Conservation (phyloP, 92 coral and sea anemone species). For the Virgularia gustaviana region DNA sequence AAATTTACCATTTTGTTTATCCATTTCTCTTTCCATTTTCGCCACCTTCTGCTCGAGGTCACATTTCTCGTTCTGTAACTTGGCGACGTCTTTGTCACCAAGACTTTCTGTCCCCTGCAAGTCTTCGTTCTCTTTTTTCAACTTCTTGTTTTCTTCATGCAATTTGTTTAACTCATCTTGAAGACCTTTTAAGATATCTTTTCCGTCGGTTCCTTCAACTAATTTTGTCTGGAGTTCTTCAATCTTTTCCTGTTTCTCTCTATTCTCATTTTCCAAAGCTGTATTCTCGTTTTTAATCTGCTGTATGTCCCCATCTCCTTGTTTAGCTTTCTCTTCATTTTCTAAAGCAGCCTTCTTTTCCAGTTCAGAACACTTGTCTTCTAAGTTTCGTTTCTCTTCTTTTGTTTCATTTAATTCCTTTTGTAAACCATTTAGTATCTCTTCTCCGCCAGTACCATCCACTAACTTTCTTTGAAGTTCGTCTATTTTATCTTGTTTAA, state of each 20-base stretch:
- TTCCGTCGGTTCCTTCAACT: conserved; percentile 1
- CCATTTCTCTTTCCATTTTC: conserved; percentile 39
- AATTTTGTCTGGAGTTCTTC: conserved; percentile 5
- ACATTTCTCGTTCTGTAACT: conserved; percentile 57
- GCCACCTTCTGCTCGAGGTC: conserved; percentile 52
- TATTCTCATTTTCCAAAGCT: conserved; percentile 41
- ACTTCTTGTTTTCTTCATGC: conserved; percentile 6
- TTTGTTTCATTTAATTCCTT: conserved; percentile 54
- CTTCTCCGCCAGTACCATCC: conserved; percentile 33
- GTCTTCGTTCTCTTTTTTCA: neutral
- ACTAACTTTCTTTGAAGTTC: conserved; percentile 35
- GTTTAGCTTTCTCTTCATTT: conserved; percentile 26
- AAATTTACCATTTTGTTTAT: conserved; percentile 60
- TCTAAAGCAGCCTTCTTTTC: neutral
- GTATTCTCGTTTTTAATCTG: conserved; percentile 67
- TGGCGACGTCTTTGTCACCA: conserved; percentile 63
- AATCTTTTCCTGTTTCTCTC: neutral
- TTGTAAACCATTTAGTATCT: conserved; percentile 47
- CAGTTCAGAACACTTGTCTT: conserved; percentile 12
- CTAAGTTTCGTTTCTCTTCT: conserved; percentile 56
- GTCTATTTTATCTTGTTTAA: conserved; percentile 50
- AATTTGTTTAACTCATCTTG: neutral
- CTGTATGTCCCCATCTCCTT: conserved; percentile 50
- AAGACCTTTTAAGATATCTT: neutral
- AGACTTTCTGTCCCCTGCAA: conserved; percentile 61